These are phyloP conservation scores for Procambarus virginalis DNA, from an alignment of 1,140 invertebrate species.

Conservation along the genomic window DNA sequence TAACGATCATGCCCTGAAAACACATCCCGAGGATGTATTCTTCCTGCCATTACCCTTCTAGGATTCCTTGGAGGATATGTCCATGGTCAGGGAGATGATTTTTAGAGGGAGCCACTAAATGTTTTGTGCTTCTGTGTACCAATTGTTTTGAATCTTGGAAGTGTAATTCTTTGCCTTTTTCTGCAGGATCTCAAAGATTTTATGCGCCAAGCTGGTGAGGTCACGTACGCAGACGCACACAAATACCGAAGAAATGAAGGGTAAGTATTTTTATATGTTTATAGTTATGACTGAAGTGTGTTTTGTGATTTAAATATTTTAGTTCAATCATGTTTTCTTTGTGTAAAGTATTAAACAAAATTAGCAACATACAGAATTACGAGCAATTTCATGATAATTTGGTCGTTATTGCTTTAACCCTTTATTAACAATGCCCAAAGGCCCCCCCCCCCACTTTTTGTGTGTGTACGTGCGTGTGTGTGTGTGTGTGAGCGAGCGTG, in stretches of 20 bases:
- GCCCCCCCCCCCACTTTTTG: too few species aligned
- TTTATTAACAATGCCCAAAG: too few species aligned
- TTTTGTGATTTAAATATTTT: not conserved
- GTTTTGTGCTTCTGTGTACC: not conserved
- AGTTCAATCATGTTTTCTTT: too few species aligned
- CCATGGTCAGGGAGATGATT: constrained; percentile 10
- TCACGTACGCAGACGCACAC: constrained; percentile 99
- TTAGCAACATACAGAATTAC: too few species aligned
- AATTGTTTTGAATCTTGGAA: not conserved
- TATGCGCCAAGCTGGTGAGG: constrained; percentile 98
- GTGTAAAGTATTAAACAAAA: too few species aligned
- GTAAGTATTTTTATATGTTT: constrained; percentile 78
- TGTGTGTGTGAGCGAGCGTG: too few species aligned
- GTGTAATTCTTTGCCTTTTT: constrained; percentile 12
- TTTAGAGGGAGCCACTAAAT: not conserved
- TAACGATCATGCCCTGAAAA: not conserved
- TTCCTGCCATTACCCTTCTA: constrained; percentile 14
- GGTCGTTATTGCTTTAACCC: too few species aligned
- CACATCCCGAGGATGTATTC: constrained; percentile 10
- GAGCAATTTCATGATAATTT: too few species aligned
- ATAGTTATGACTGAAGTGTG: not conserved
- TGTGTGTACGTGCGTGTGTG: too few species aligned
- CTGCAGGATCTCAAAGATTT: constrained; percentile 97
- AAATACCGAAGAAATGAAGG: constrained; percentile 97
- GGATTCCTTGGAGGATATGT: constrained; percentile 22